Conservation (phyloP, 2,888 invertebrate genomes). For the Monoplex corrugatus region DNA sequence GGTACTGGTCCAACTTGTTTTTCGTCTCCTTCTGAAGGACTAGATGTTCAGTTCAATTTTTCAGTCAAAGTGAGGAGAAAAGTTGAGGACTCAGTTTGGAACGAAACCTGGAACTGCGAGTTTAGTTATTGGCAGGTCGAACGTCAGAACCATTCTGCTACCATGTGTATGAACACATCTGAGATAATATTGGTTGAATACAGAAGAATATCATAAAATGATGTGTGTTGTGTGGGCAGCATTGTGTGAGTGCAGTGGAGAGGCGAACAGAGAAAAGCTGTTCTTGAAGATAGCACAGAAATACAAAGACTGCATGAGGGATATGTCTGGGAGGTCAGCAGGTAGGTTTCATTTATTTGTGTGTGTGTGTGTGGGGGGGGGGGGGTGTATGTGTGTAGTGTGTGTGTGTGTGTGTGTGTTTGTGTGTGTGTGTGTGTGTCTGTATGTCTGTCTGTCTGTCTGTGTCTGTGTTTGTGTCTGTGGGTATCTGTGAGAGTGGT, state of each 20-base stretch:
- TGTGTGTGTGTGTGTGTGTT: background rate
- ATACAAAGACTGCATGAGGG: slow-evolving; percentile 72
- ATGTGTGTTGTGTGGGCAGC: slow-evolving; percentile 57
- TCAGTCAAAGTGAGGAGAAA: too few species aligned
- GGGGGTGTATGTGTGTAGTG: background rate
- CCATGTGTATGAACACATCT: too few species aligned
- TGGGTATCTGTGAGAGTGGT: too few species aligned
- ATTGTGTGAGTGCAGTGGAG: slow-evolving; percentile 55
- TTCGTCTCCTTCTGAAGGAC: too few species aligned
- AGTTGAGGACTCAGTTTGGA: too few species aligned
- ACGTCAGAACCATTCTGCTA: too few species aligned
- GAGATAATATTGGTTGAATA: too few species aligned
- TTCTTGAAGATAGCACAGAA: slow-evolving; percentile 63
- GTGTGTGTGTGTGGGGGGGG: background rate
- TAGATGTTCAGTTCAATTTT: too few species aligned
- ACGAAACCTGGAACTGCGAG: too few species aligned
- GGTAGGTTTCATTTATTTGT: slow-evolving; percentile 47
- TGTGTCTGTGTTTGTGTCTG: background rate
- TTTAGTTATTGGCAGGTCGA: too few species aligned
- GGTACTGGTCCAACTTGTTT: too few species aligned
- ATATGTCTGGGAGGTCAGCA: slow-evolving; percentile 71
- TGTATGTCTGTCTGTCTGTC: background rate
- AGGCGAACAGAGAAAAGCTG: slow-evolving; percentile 59
- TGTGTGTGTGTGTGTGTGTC: background rate
- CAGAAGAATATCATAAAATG: too few species aligned